Base-by-base conservation (phyloP, 2,797 vertebrate species). In the Loriculus beryllinus region DNA sequence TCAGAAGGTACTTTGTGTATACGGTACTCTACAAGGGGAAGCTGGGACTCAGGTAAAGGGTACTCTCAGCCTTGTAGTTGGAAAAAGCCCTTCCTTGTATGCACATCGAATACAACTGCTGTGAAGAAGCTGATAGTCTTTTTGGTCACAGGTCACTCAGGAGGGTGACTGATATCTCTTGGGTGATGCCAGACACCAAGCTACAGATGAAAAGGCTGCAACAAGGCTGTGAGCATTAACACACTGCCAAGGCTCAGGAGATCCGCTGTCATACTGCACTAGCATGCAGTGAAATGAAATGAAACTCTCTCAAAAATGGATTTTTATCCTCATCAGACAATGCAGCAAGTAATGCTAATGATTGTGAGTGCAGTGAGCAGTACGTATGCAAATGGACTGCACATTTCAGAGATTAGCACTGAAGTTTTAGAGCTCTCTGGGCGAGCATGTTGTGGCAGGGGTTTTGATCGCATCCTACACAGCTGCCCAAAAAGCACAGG, bases 141-240 rank as follows among this genome's bases (percentile, higher is more conserved):
- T 70, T 74, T 23, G 40, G 56, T 47, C 40, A 42, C 43, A 43
- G 57, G 40, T 43, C 19, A 5, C 39, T 62, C 0, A 1, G 21
- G 28, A 56, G 35, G 22, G 25, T 17, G 59, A 22, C 65, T 49
- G 68, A 42, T n/a, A 60, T 18, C 16, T 71, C n/a, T 20, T n/a
- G 1, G 2, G 43, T 0, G 9, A 47, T 68, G 85, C 92, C 83
- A 75, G 79, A 88, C 42, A 42, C 48, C 9, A 14, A 95, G 81
- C 52, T 96, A 35, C 57, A 74, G 69, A 62, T 74, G 57, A 93
- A 92, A 90, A 91, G 56, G 60, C 80, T 93, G 42, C 64, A 89
- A 83, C 5, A 13, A 52, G 74, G 54, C 91, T 28, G n/a, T 28
- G 68, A 81, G 77, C 3, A 1, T 78, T 68, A 48, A 82, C 56